Evolutionary conservation across 2,797 vertebrate genomes (phyloP).

Genomic region (Babyrousa celebensis): DNA sequence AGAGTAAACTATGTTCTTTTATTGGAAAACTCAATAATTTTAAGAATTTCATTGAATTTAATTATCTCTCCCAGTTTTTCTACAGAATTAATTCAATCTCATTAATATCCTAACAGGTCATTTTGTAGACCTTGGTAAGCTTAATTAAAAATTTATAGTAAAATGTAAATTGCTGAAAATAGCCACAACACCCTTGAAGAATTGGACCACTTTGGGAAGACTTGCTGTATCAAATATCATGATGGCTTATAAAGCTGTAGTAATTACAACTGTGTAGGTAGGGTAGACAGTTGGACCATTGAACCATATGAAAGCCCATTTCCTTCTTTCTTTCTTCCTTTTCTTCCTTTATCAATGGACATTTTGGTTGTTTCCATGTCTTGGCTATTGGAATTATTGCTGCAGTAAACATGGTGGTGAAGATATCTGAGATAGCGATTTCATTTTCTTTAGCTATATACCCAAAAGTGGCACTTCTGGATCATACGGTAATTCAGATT

Average conservation of each 20-base stretch:
- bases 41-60: neutral
- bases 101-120: neutral
- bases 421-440: neutral
- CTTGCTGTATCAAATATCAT: slow-evolving; percentile 15
- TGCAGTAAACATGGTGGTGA: neutral
- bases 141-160: neutral
- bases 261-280: neutral
- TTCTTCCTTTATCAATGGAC: neutral
- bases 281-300: neutral
- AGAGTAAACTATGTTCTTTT: neutral
- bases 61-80: neutral
- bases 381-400: neutral
- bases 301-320: neutral
- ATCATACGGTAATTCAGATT: neutral
- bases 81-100: neutral
- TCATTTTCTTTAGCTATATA: neutral
- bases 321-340: neutral
- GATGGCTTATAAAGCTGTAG: neutral
- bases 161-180: slow-evolving; percentile 21
- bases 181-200: neutral
- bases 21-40: neutral
- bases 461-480: neutral
- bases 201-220: neutral
- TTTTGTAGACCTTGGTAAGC: neutral
- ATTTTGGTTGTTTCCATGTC: neutral